Base-by-base conservation (phyloP, 1,140 invertebrate species). In the Grapholita molesta region DNA sequence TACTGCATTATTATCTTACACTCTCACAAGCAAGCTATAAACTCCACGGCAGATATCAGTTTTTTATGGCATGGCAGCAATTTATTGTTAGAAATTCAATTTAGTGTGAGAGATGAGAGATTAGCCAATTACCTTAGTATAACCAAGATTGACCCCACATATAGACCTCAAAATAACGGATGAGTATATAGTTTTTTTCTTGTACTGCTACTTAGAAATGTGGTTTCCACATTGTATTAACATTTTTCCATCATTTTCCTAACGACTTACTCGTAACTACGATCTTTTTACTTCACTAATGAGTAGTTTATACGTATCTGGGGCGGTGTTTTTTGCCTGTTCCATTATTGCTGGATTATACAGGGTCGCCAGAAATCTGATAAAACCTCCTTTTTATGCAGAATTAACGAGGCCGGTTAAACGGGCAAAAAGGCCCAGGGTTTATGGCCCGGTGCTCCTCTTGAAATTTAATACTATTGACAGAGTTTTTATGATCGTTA, bases 301-400 rank as follows among this genome's bases (percentile, higher is more conserved):
- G 55, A 61, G 55, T 61, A 61, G 55, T 61, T 61, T 61, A 28
- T 61, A 61, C 24, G 55, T 61, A 61, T 61, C 25, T 61, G 24
- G 55, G 24, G 55, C 55, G 25, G 24, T 30, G 55, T 61, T 61
- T 61, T 61, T 61, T 61, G 55, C 55, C 28, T 32, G 24, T 61
- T 30, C n/a, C 55, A 61, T 61, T 61, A 61, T 61, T 61, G 55
- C 55, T 21, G 21, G 55, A 61, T 61, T 61, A 61, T 61, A 61
- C 55, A 61, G 55, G 55, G 55, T 61, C 55, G 55, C 55, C 55
- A 15, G 55, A 61, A 61, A 61, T 61, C 55, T 28, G 55, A 61
- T 61, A 61, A 61, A 28, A 28, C 24, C 28, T 57, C 18, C 53
- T 61, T 61, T 61, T 61, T 61, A 61, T 61, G 55, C 25, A 15